Conservation (phyloP, 2,888 invertebrate species). For the Abscondita cerata region DNA sequence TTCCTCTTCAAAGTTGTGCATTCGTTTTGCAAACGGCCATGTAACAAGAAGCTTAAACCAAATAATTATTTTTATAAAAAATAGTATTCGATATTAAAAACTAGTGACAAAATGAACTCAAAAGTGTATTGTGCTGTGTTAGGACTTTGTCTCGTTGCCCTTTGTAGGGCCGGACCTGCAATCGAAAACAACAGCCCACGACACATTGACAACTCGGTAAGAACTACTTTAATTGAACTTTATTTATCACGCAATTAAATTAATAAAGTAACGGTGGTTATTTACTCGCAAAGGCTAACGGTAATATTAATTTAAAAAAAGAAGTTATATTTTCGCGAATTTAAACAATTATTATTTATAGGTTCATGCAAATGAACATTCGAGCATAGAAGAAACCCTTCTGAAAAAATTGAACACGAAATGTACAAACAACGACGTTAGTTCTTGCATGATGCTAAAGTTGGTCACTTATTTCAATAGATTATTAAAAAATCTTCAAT, state of each 20-base stretch:
- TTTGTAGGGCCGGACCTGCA: slow-evolving; percentile 53
- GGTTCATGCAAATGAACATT: slow-evolving; percentile 58
- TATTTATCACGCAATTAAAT: not conserved
- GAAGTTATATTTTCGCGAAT: not conserved
- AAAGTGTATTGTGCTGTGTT: slow-evolving; percentile 57
- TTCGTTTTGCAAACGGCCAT: slow-evolving; percentile 56
- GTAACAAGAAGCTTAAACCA: slow-evolving; percentile 42
- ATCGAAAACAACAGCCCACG: slow-evolving; percentile 52
- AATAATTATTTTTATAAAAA: slow-evolving; percentile 2
- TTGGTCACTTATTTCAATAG: slow-evolving; percentile 81
- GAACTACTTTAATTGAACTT: slow-evolving; percentile 20
- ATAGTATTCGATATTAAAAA: slow-evolving; percentile 10
- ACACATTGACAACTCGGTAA: slow-evolving; percentile 56
- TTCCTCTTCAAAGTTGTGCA: slow-evolving; percentile 51
- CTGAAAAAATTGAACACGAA: slow-evolving; percentile 78
- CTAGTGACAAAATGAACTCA: slow-evolving; percentile 49
- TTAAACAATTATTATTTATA: slow-evolving; percentile 38
- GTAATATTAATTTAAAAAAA: not conserved
- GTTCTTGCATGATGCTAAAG: slow-evolving; percentile 84
- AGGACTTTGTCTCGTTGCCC: slow-evolving; percentile 46
- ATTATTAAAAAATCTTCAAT: slow-evolving; percentile 80
- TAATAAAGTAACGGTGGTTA: not conserved
- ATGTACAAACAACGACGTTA: slow-evolving; percentile 78
- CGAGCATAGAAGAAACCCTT: slow-evolving; percentile 70
- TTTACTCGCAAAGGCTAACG: not conserved